Evolutionary conservation across 2,888 invertebrate genomes (phyloP), one percentile per base, ranked within the genome.

Genomic region (Cylindroiulus punctatus): DNA sequence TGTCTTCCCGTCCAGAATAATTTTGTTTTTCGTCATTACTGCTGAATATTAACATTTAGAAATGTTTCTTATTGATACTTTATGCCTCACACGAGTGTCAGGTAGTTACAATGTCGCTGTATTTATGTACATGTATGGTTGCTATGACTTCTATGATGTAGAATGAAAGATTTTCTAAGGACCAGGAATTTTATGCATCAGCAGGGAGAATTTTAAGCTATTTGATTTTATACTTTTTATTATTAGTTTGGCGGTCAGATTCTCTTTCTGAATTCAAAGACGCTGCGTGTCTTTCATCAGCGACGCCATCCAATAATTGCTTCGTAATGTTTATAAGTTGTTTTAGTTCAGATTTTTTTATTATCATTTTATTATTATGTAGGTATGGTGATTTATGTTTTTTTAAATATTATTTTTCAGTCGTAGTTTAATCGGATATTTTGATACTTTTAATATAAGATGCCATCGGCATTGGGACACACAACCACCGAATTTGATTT

Each of bases 61-160:
- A 76, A 76, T 76, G 76, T 76, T 76, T 76, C 76, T 76, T 76
- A 76, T 76, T 76, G 76, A 30, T 76, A 76, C 76, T 76, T 76
- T 76, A 65, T 26, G 76, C 30, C 76, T 76, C 30, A 76, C 76
- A 17, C 30, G 76, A 32, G 30, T 76, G 76, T 76, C 76, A 76
- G 76, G 76, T 76, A 76, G 76, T 76, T 76, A 76, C 76, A 76
- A 30, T 30, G 26, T 26, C 76, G 26, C 76, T 76, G 76, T 76
- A 76, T 76, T 76, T 76, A 76, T 32, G 76, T 76, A 30, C 32
- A 76, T 32, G 76, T 76, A 30, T 76, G 76, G 30, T 76, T 30
- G 76, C 76, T 76, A 30, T 17, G 30, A 30, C 76, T 76, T 30
- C 76, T 76, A 76, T 65, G 30, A 30, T 76, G 14, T 76, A 76